These are phyloP conservation scores for Carterocephalus palaemon DNA, from an alignment of 2,888 invertebrate genomes.

Conservation along the genomic window DNA sequence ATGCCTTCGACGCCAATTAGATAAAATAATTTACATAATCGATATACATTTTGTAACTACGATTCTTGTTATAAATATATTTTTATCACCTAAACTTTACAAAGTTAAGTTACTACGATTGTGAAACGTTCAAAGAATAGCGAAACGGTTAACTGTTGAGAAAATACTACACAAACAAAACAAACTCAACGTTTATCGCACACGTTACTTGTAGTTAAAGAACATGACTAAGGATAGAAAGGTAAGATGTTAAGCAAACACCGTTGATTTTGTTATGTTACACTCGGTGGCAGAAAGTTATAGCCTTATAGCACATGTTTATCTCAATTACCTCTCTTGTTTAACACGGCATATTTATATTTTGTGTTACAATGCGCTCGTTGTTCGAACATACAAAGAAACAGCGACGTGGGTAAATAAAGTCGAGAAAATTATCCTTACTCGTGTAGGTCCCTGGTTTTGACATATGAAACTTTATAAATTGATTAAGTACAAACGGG, in stretches of 20 bases:
- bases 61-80: no score
- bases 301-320: conserved; percentile 67
- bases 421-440: conserved; percentile 58
- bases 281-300: conserved; percentile 59
- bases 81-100: no score
- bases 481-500: conserved; percentile 37
- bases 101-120: no score
- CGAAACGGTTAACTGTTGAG: not conserved
- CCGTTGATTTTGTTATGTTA: conserved; percentile 62
- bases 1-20: conserved; percentile 22
- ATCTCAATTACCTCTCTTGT: conserved; percentile 71
- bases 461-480: conserved; percentile 56
- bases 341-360: conserved; percentile 67
- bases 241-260: conserved; percentile 52
- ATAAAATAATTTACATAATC: no score
- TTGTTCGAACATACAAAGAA: conserved; percentile 57
- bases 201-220: conserved; percentile 31
- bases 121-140: conserved; percentile 6
- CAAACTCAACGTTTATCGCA: not conserved
- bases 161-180: no score
- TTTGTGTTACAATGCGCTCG: conserved; percentile 61
- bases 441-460: conserved; percentile 56
- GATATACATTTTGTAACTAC: no score
- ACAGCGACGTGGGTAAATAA: conserved; percentile 63
- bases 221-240: conserved; percentile 31